phyloP scores from a whole-genome alignment of 2,888 invertebrate genomes.

The Pyralis farinalis region DNA sequence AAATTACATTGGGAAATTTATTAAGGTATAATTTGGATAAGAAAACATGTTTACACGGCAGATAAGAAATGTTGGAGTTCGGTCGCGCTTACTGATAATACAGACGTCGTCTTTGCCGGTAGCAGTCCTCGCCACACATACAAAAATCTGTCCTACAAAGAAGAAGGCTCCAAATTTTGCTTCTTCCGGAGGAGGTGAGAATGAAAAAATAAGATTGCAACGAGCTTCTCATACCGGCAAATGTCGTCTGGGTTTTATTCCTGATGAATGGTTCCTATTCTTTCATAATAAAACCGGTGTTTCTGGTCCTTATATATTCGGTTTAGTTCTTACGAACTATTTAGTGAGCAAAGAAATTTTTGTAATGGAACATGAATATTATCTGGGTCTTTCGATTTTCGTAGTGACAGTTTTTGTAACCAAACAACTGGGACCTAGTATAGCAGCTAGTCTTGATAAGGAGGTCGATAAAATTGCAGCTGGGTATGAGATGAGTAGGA shows the following conservation, averaged over 20 bases:
- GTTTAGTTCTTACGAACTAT: slow-evolving; percentile 88
- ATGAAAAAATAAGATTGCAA: slow-evolving; percentile 19
- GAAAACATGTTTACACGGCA: too few relatives aligned
- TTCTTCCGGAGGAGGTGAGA: slow-evolving; percentile 4
- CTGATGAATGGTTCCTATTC: slow-evolving; percentile 85
- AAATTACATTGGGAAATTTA: too few relatives aligned
- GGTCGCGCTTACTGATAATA: too few relatives aligned
- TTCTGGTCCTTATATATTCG: slow-evolving; percentile 94
- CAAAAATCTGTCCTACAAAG: slow-evolving; percentile 21
- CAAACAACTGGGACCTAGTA: slow-evolving; percentile 84
- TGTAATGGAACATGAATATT: slow-evolving; percentile 96
- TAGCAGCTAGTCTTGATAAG: slow-evolving; percentile 84
- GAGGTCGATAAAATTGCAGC: slow-evolving; percentile 82
- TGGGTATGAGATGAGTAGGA: slow-evolving; percentile 75
- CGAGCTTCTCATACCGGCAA: slow-evolving; percentile 49
- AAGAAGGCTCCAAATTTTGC: slow-evolving; percentile 3
- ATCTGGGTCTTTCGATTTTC: slow-evolving; percentile 86
- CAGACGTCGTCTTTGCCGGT: slow-evolving; percentile 13
- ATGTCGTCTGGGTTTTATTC: slow-evolving; percentile 79
- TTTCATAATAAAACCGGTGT: slow-evolving; percentile 95
- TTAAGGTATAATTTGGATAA: too few relatives aligned
- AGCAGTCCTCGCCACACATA: slow-evolving; percentile 20
- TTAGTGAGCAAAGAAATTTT: slow-evolving; percentile 95
- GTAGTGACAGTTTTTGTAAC: slow-evolving; percentile 80
- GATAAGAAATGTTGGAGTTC: too few relatives aligned